Conservation (phyloP, 2,797 vertebrate species). For the Thripadectes ignobilis region DNA sequence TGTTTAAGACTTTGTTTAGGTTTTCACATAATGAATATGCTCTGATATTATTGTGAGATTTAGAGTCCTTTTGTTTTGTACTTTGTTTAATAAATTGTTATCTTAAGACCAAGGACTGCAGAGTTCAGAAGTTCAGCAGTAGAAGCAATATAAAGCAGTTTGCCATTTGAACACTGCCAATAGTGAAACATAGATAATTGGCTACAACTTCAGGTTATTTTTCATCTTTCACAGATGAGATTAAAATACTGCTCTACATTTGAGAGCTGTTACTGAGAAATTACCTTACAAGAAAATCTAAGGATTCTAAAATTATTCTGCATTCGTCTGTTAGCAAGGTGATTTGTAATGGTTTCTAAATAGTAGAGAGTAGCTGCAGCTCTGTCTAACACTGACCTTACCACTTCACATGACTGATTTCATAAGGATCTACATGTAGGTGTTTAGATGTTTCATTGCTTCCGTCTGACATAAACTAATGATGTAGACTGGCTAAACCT, state of each 20-base stretch:
- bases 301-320: slow-evolving; percentile 15
- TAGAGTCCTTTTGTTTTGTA: background rate
- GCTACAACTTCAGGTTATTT: background rate
- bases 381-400: slow-evolving; percentile 70
- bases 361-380: slow-evolving; percentile 48
- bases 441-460: slow-evolving; percentile 70
- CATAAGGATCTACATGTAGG: slow-evolving; percentile 68
- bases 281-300: slow-evolving; percentile 38
- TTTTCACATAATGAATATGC: background rate
- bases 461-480: slow-evolving; percentile 80
- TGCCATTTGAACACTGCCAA: background rate
- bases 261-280: slow-evolving; percentile 47
- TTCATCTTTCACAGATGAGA: background rate
- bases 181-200: background rate
- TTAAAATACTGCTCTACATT: background rate
- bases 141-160: background rate
- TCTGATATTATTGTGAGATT: background rate
- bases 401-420: slow-evolving; percentile 76
- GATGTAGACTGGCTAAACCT: slow-evolving; percentile 75
- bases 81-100: background rate
- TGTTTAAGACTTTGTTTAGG: background rate
- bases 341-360: slow-evolving; percentile 65
- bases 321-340: background rate
- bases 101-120: background rate
- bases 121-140: slow-evolving; percentile 3